Base-by-base conservation (phyloP, 1,140 invertebrate species). In the Platyscapa corneri region DNA sequence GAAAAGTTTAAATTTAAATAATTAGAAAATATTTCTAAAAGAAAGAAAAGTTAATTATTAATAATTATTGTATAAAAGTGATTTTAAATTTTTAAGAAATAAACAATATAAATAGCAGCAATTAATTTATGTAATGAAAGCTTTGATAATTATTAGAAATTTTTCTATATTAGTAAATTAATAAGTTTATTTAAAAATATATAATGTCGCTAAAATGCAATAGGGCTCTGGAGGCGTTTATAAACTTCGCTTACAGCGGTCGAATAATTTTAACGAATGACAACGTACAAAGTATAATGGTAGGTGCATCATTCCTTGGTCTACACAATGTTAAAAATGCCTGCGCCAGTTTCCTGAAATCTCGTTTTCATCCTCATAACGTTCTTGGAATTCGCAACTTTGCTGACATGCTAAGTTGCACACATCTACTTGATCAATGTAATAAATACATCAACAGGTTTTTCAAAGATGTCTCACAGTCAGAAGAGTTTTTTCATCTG, bases 221-320 rank as follows among this genome's bases (percentile, higher is more conserved):
- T 88, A 97, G 96, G 90, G 97, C 97, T 10, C 90, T 98, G 78
- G 97, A 98, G 93, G 94, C 95, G 14, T 93, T 98, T 46, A 95
- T 98, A 30, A 97, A 98, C 91, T 98, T 97, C 94, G 97, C 97
- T 0, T 98, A 98, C 90, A 97, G 95, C 89, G 97, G 97, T 0
- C 94, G 95, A 87, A 95, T 98, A 46, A 95, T 95, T 56, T 96
- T 98, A 76, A 96, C 96, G 90, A 95, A 95, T 85, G 94, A 94
- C 84, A 98, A 98, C 94, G 97, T 98, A 1, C 97, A 98, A 90
- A 96, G 95, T 88, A 94, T 98, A 3, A 96, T 98, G 95, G 95
- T 97, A 60, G 97, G 97, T n/a, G 96, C 97, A 27, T 97, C 97
- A 10, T 98, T 97, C 91, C 93, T 98, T 27, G 97, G 98, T 90